Base-by-base conservation (phyloP, 2,888 invertebrate genomes). In the Leucozona laternaria region DNA sequence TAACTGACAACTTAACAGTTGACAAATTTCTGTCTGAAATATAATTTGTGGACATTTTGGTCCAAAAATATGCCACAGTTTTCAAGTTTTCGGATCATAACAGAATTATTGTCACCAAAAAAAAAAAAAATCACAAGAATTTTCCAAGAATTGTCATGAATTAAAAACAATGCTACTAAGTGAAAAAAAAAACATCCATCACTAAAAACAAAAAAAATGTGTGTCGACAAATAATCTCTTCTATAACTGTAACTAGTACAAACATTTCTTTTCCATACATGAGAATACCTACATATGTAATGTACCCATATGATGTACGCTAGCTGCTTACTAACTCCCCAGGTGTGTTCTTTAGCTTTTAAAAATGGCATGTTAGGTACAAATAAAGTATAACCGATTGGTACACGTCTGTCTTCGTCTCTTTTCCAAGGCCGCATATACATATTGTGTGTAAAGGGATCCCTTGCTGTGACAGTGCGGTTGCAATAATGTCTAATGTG, bases 381-480 rank as follows among this genome's bases (percentile, higher is more conserved):
- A 62, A 62, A 45, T 28, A 62, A 43, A 43, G 62, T n/a, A 62
- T 20, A 40, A 43, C 43, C 8, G 10, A 22, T 50, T 8, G 20
- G 22, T 22, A 50, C 2, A 15, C 11, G 2, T 3, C 4, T 11
- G 7, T 25, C 25, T 57, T 57, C 8, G 11, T 43, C 25, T 62
- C n/a, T n/a, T n/a, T n/a, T 62, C 62, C 62, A 62, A 62, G 62
- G 62, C 62, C 62, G 28, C 43, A 62, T 62, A 31, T 10, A 43
- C 43, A 62, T 62, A 31, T 10, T 57, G 34, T 13, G 15, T 43
- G 40, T 60, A 62, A 62, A 62, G 28, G 62, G 62, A 62, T 62
- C 28, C 43, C 43, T 62, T 62, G 62, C 17, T 62, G 62, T 25
- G 55, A 57, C 55, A 31, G 4, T 57, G 55, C 25, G 62, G 25